A percentile compares a stretch with the other conserved stretches of the same genome.
phyloP scores from a whole-genome alignment of 2,888 invertebrate genomes.

The Sphaerophoria taeniata region DNA sequence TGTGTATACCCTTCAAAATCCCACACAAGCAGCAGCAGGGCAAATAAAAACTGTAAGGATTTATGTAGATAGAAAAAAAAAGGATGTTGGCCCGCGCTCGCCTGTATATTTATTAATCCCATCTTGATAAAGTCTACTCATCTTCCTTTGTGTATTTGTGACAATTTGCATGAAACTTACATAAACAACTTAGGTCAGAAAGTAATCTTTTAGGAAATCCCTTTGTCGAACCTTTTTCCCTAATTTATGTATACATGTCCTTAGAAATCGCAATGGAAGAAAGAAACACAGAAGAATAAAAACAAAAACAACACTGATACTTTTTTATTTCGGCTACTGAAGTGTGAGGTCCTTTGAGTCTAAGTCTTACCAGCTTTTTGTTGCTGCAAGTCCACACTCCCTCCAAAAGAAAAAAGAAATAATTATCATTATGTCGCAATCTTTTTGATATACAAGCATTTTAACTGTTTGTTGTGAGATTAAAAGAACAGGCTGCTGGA shows the following conservation, averaged over 20 bases:
- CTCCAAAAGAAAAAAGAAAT: not conserved
- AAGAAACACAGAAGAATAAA: not conserved
- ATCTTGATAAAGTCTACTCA: slow-evolving; percentile 50
- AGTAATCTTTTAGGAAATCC: slow-evolving; percentile 49
- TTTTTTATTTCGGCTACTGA: slow-evolving; percentile 32
- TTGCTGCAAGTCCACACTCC: not conserved
- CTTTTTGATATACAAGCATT: slow-evolving; percentile 31
- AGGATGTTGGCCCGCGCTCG: slow-evolving; percentile 18
- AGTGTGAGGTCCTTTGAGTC: slow-evolving; percentile 20
- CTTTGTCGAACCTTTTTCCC: slow-evolving; percentile 28
- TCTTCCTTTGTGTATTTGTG: slow-evolving; percentile 24
- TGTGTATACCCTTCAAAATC: not conserved
- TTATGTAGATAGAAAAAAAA: not conserved
- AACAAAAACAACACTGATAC: slow-evolving; percentile 24
- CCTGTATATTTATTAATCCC: slow-evolving; percentile 28
- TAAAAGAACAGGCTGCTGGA: slow-evolving; percentile 18
- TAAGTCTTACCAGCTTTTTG: slow-evolving; percentile 27
- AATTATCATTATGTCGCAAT: slow-evolving; percentile 42
- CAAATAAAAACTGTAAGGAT: not conserved
- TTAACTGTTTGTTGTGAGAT: slow-evolving; percentile 22
- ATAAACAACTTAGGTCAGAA: slow-evolving; percentile 46
- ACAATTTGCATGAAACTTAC: slow-evolving; percentile 48
- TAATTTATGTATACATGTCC: slow-evolving; percentile 13
- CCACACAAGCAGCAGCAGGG: not conserved
- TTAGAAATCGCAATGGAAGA: not conserved